Evolutionary conservation across 2,113 vertebrate genomes (phyloP).

Genomic region (Megaceryle torquata): DNA sequence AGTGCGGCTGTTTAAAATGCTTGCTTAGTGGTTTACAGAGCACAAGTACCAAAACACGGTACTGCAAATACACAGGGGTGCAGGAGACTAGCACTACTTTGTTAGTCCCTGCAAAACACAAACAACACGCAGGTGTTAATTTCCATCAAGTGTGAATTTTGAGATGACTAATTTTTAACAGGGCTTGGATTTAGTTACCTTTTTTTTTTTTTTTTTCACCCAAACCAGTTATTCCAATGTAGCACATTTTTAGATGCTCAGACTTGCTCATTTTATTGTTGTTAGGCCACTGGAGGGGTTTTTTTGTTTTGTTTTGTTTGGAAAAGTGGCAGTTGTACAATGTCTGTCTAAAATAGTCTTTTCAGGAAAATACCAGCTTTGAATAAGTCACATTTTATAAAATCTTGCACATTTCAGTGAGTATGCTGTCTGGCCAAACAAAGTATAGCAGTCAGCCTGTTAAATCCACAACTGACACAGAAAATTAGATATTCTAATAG

Average conservation of each 20-base stretch:
- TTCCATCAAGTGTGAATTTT: fast-evolving
- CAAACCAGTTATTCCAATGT: background rate
- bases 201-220: too few species aligned
- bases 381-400: background rate
- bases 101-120: background rate
- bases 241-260: background rate
- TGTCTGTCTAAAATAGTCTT: background rate
- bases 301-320: background rate
- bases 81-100: fast-evolving
- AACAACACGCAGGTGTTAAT: fast-evolving
- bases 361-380: background rate
- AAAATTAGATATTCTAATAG: too few species aligned
- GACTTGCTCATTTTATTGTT: background rate
- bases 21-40: fast-evolving
- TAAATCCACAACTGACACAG: background rate
- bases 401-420: background rate
- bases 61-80: fast-evolving
- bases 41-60: fast-evolving
- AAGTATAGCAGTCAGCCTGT: background rate
- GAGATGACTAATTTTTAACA: background rate
- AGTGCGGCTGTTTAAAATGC: fast-evolving
- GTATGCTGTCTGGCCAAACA: background rate
- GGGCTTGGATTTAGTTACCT: background rate
- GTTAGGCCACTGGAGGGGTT: background rate
- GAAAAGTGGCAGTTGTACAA: background rate